Conservation (phyloP, 2,888 invertebrate genomes). For the Eumacrocentrus americanus region DNA sequence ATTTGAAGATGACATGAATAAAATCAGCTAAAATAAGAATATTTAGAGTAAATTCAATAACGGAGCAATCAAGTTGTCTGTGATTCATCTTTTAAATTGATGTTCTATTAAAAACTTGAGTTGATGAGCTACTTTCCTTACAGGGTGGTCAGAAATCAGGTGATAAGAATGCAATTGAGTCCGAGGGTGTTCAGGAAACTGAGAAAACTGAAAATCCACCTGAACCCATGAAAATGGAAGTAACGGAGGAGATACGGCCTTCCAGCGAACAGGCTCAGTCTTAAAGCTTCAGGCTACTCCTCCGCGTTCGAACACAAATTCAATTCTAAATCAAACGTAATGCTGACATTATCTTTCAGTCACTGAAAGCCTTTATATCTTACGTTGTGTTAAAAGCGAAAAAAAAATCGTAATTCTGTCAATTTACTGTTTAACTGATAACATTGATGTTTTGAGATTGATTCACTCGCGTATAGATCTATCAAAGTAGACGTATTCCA, state of each 20-base stretch:
- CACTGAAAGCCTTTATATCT: conserved; percentile 17
- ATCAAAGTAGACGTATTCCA: neutral
- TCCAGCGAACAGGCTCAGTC: conserved; percentile 61
- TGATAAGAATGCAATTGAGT: conserved; percentile 57
- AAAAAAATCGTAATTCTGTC: too few relatives aligned
- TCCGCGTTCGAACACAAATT: conserved; percentile 42
- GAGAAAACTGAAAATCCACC: conserved; percentile 49
- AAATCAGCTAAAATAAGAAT: too few relatives aligned
- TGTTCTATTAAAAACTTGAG: too few relatives aligned
- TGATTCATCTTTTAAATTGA: neutral
- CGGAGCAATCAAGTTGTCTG: neutral
- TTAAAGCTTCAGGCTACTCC: conserved; percentile 60
- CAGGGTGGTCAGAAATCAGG: conserved; percentile 59
- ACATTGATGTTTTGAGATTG: neutral
- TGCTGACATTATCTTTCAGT: conserved; percentile 33
- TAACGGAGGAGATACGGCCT: conserved; percentile 58
- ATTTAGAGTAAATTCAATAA: too few relatives aligned
- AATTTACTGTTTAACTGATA: neutral
- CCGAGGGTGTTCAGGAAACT: conserved; percentile 59
- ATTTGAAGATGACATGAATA: too few relatives aligned
- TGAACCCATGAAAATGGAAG: conserved; percentile 56
- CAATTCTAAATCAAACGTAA: conserved; percentile 40
- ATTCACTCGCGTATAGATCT: neutral
- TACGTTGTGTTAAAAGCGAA: neutral
- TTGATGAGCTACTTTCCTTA: conserved; percentile 57